Percentiles rank a stretch among this genome's conserved stretches.
Evolutionary conservation across 2,797 vertebrate genomes (phyloP).

Genomic region (Centroberyx gerrardi): DNA sequence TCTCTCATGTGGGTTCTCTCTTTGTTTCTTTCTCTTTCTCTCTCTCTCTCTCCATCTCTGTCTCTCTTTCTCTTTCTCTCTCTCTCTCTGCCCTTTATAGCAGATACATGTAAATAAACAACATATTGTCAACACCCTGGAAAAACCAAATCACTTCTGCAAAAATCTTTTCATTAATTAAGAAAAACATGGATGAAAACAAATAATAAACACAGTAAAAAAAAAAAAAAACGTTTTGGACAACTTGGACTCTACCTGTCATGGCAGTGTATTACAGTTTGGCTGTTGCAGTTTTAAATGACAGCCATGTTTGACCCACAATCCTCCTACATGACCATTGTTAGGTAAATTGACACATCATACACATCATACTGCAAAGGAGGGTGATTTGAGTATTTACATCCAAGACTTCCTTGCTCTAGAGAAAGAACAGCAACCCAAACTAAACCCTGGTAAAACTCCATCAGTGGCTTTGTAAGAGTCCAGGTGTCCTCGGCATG

Average conservation of each 20-base stretch:
- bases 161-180: background rate
- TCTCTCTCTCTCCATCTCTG: conserved; percentile 4
- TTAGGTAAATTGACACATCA: background rate
- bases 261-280: background rate
- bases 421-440: too few relatives aligned
- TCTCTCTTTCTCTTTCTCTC: background rate
- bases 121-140: background rate
- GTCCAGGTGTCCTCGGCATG: conserved; percentile 35
- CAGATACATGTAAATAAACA: background rate
- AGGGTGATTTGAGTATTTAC: background rate
- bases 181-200: background rate
- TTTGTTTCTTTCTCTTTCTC: background rate
- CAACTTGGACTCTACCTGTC: background rate
- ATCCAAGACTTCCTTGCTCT: background rate
- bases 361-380: background rate
- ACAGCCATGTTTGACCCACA: background rate
- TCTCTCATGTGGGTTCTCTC: background rate
- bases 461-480: background rate
- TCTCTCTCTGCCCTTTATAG: background rate
- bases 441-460: background rate
- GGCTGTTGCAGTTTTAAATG: background rate
- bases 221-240: background rate
- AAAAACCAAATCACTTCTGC: background rate
- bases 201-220: background rate
- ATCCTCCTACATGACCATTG: background rate